A percentile compares a stretch with the other conserved stretches of the same genome.
Evolutionary conservation across 1,140 invertebrate genomes (phyloP).

Genomic region (Bombyx mori): DNA sequence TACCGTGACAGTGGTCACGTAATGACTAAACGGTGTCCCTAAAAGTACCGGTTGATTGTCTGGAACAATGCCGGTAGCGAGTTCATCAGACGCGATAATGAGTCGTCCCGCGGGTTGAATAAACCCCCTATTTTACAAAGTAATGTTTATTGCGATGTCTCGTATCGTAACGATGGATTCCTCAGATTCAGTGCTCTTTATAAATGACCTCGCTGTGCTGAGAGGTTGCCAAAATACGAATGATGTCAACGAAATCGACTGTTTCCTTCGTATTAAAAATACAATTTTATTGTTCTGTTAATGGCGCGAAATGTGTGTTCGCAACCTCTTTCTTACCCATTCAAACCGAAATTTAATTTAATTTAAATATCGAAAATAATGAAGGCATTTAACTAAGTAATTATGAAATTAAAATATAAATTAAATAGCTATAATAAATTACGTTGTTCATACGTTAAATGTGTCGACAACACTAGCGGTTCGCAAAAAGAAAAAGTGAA

Average conservation of each 20-base stretch:
- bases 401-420: too few species aligned
- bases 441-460: too few species aligned
- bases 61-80: slow-evolving; percentile 55
- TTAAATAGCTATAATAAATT: too few species aligned
- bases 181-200: slow-evolving; percentile 15
- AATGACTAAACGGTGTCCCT: too few species aligned
- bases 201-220: slow-evolving; percentile 12
- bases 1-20: too few species aligned
- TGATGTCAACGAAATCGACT: slow-evolving; percentile 1
- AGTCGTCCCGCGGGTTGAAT: slow-evolving; percentile 63
- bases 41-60: not conserved
- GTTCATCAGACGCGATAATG: slow-evolving; percentile 66
- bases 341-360: too few species aligned
- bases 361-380: too few species aligned
- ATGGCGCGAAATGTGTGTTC: too few species aligned
- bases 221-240: slow-evolving; percentile 13
- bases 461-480: not conserved
- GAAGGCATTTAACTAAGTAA: too few species aligned
- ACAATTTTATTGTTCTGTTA: not conserved
- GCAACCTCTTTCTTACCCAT: too few species aligned
- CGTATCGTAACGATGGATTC: slow-evolving; percentile 41
- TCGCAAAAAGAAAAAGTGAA: slow-evolving; percentile 53
- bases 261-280: not conserved
- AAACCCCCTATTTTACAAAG: slow-evolving; percentile 62
- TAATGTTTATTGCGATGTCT: slow-evolving; percentile 43